phyloP scores from a whole-genome alignment of 2,888 invertebrate species.

The Parnassius apollo region DNA sequence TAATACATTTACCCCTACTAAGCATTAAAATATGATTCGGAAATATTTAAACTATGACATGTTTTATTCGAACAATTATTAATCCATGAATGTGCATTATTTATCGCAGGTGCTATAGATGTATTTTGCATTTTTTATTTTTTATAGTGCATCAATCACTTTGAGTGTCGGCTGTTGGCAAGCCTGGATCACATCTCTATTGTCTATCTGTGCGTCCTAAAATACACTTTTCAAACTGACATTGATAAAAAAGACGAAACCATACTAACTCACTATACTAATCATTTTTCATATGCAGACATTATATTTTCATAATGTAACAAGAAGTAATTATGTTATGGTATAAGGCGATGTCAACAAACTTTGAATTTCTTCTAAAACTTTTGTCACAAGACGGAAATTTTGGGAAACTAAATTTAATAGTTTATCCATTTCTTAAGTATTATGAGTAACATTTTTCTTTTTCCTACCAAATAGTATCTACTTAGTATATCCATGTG shows the following conservation, averaged over 20 bases:
- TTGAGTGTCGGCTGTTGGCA: conserved; percentile 55
- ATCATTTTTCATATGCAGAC: conserved; percentile 23
- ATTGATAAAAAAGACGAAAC: conserved; percentile 57
- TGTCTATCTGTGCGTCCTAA: conserved; percentile 79
- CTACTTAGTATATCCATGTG: background rate
- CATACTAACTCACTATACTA: conserved; percentile 75
- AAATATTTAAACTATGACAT: too few species aligned
- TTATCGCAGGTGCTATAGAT: conserved; percentile 24
- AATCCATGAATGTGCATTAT: conserved; percentile 20
- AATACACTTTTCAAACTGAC: conserved; percentile 73
- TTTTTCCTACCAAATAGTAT: background rate
- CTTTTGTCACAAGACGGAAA: too few species aligned
- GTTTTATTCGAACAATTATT: too few species aligned
- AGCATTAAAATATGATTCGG: too few species aligned
- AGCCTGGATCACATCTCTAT: conserved; percentile 60
- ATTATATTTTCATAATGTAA: conserved; percentile 26
- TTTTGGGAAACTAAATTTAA: too few species aligned
- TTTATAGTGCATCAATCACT: conserved; percentile 55
- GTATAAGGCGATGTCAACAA: conserved; percentile 4
- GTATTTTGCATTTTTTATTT: conserved; percentile 33
- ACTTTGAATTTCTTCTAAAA: background rate
- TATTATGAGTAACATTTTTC: background rate
- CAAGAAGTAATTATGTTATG: conserved; percentile 3
- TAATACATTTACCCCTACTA: conserved; percentile 6
- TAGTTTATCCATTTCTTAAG: too few species aligned